These are phyloP conservation scores for Deilephila porcellus DNA, from an alignment of 2,888 invertebrate species.

Conservation along the genomic window DNA sequence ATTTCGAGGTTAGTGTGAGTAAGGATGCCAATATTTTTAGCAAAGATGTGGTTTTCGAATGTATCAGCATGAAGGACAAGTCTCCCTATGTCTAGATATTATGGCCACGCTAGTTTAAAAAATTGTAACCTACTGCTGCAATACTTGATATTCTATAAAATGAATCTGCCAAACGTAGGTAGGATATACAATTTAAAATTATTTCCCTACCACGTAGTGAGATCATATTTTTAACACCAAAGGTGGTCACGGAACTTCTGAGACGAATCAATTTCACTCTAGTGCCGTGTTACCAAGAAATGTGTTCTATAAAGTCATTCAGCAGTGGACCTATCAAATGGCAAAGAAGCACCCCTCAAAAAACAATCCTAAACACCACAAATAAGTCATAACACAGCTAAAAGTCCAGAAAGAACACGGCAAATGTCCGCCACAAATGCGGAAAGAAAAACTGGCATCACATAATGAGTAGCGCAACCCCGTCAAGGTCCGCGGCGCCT, in stretches of 20 bases:
- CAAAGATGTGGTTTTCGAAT: neutral
- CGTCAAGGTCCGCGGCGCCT: conserved; percentile 68
- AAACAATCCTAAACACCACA: neutral
- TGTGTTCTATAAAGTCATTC: neutral
- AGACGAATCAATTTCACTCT: no score
- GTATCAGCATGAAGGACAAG: no score
- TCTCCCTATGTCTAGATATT: no score
- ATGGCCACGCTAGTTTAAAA: no score
- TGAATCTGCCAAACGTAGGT: no score
- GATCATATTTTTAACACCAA: no score
- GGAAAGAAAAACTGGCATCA: conserved; percentile 28
- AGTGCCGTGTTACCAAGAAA: no score
- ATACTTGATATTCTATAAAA: no score
- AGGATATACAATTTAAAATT: no score
- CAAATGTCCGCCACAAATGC: conserved; percentile 7
- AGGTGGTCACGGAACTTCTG: no score
- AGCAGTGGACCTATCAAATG: neutral
- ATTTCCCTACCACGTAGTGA: no score
- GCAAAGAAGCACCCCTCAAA: neutral
- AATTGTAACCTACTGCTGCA: no score
- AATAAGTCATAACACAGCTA: neutral
- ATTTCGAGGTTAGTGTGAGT: neutral
- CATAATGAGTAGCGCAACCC: conserved; percentile 46
- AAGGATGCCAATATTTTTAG: neutral
- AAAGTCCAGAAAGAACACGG: neutral